A percentile compares a stretch with the other conserved stretches of the same genome.
Evolutionary conservation across 2,888 invertebrate genomes (phyloP).

Genomic region (Enchytraeus crypticus): DNA sequence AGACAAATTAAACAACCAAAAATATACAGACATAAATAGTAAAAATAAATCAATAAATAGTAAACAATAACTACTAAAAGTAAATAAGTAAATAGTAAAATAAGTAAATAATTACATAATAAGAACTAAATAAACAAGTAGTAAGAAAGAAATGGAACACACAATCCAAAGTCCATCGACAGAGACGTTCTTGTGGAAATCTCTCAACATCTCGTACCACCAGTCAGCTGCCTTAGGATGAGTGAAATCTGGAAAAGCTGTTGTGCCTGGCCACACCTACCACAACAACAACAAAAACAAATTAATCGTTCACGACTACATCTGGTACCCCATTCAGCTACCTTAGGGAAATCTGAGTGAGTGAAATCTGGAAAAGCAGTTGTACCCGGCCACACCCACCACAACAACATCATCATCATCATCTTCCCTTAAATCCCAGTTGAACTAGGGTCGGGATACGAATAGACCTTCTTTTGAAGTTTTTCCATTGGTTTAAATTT

Average conservation of each 20-base stretch:
- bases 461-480: no score
- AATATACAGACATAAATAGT: no score
- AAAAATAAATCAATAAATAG: no score
- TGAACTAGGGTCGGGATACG: no score
- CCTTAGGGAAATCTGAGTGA: slow-evolving; percentile 12
- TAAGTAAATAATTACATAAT: neutral
- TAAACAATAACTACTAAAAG: no score
- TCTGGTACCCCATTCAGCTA: slow-evolving; percentile 27
- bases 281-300: no score
- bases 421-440: no score
- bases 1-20: no score
- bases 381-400: slow-evolving; percentile 34
- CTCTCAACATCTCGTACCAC: slow-evolving; percentile 27
- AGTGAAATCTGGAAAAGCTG: slow-evolving; percentile 30
- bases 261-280: slow-evolving; percentile 34
- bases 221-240: slow-evolving; percentile 21
- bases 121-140: neutral
- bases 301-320: no score
- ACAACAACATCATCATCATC: no score
- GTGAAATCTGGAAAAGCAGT: slow-evolving; percentile 31
- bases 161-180: slow-evolving; percentile 42
- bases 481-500: no score
- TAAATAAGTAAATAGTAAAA: neutral
- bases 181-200: slow-evolving; percentile 26
- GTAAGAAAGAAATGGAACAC: slow-evolving; percentile 12